Evolutionary conservation across 1,140 invertebrate species (phyloP), one percentile per base, ranked within the genome.

Genomic region (Orchestia grillus): DNA sequence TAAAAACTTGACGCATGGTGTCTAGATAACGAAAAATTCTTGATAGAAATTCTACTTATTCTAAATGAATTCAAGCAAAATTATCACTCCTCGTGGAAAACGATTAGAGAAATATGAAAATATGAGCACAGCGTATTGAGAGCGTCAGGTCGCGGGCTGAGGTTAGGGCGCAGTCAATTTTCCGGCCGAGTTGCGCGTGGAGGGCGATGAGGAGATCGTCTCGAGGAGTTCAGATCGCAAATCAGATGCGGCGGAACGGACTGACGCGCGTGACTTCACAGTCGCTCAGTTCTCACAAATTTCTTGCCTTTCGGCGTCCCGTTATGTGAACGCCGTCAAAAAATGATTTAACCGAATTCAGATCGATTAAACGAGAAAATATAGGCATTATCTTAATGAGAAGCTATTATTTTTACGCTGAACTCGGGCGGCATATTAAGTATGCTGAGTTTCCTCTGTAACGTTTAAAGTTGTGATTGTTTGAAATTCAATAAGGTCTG

Each of bases 281-380:
- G 41, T 40, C 43, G 43, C 40, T 36, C 92, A 47, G 44, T 44
- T 94, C 92, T 44, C 11, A 11, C 40, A 44, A 94, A 45, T 94
- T 94, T 94, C 92, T 94, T 94, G 92, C 92, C 44, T 94, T 47
- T 44, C 44, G 6, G 45, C 44, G 36, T 94, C 44, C 92, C 92
- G 92, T 94, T 94, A 94, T 11, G 43, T 40, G 92, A 94, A 47
- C 43, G 40, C 44, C 44, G 19, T 44, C 43, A 45, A 94, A 94
- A 94, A 94, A 91, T 15, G 28, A 77, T 77, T 53, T 77, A 36
- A 77, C 62, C 36, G 15, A 77, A 77, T 1, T 77, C 62, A 36
- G 6, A 36, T 36, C 62, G 36, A 77, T 77, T 77, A 77, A 77
- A 77, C 36, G 62, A 77, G 1, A 23, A 77, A 77, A 36, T 77